phyloP scores from a whole-genome alignment of 2,888 invertebrate genomes.

The Cynaeus angustus region DNA sequence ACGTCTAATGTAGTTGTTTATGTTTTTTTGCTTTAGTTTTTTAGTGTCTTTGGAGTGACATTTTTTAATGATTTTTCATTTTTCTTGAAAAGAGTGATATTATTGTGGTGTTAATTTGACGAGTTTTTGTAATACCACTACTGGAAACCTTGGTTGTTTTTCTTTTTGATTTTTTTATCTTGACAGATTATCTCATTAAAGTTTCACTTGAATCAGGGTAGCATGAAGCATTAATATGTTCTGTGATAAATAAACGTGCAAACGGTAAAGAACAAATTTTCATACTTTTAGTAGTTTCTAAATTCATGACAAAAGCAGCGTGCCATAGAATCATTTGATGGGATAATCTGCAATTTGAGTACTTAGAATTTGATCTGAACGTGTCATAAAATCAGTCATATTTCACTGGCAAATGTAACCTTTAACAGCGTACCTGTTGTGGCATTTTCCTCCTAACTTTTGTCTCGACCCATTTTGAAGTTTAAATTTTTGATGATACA shows the following conservation, averaged over 20 bases:
- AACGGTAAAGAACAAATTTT: conserved; percentile 23
- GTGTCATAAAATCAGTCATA: conserved; percentile 14
- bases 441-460: conserved; percentile 25
- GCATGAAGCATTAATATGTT: conserved; percentile 16
- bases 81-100: conserved; percentile 55
- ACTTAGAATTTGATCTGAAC: conserved; percentile 35
- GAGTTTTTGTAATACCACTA: conserved; percentile 22
- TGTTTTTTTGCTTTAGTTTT: conserved; percentile 27
- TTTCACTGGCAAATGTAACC: conserved; percentile 1
- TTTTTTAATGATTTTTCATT: conserved; percentile 45
- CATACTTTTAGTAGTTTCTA: neutral
- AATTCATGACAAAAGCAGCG: conserved; percentile 43
- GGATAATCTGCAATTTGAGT: conserved; percentile 37
- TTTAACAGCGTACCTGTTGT: conserved; percentile 39
- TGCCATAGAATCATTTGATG: conserved; percentile 44
- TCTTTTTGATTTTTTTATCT: conserved; percentile 28
- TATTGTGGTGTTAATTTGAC: conserved; percentile 44
- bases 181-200: conserved; percentile 44
- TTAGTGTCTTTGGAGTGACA: conserved; percentile 41
- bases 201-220: conserved; percentile 27
- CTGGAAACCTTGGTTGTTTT: conserved; percentile 37
- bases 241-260: conserved; percentile 42
- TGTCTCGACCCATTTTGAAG: conserved; percentile 13
- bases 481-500: conserved; percentile 26
- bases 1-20: conserved; percentile 35